A percentile compares a stretch with the other conserved stretches of the same genome.
Evolutionary conservation across 1,140 invertebrate species (phyloP).

Genomic region (Brachionus plicatilis): DNA sequence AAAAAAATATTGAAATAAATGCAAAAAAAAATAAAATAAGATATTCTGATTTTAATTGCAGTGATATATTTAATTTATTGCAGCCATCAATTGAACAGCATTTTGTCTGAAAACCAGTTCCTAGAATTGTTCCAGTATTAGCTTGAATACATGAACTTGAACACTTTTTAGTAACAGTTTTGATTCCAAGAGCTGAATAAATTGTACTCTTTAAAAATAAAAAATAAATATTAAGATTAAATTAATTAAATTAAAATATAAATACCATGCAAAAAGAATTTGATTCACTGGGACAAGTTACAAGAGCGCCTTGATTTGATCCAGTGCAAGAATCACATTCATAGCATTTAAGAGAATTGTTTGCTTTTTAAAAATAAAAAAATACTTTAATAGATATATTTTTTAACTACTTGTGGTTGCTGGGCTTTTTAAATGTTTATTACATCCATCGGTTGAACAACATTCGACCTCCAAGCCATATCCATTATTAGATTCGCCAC

Average conservation of each 20-base stretch:
- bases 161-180: neutral
- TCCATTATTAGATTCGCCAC: too few relatives aligned
- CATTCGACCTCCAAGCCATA: too few relatives aligned
- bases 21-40: neutral
- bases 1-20: too few relatives aligned
- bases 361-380: too few relatives aligned
- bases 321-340: neutral
- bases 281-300: neutral
- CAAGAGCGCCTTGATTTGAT: neutral
- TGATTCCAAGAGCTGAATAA: neutral
- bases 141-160: neutral
- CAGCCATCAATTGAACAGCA: neutral
- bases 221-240: neutral
- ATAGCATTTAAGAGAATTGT: neutral
- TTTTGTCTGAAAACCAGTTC: neutral
- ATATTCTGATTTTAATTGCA: neutral
- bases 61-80: neutral
- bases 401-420: too few relatives aligned
- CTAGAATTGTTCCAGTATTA: neutral
- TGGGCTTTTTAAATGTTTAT: too few relatives aligned
- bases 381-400: too few relatives aligned
- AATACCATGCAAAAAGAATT: neutral
- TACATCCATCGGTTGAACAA: too few relatives aligned
- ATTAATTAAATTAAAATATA: neutral
- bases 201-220: neutral